Conservation (phyloP, 2,113 vertebrate genomes). For the Chitala chitala region DNA sequence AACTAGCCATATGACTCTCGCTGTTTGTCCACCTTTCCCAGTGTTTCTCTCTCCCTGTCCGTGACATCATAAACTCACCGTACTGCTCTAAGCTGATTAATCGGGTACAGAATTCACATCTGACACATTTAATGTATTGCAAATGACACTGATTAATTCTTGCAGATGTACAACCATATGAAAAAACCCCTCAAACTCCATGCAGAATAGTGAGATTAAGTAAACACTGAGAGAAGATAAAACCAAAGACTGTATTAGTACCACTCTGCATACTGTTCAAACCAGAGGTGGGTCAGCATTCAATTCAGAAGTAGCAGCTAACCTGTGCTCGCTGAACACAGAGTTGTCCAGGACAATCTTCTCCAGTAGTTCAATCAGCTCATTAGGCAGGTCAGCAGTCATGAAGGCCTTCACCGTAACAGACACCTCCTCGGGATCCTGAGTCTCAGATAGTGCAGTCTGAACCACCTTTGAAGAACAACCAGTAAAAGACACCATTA, state of each 20-base stretch:
- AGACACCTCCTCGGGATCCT: conserved; percentile 86
- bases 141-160: no score
- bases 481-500: neutral
- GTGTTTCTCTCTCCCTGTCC: no score
- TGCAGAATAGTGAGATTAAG: no score
- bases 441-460: conserved; percentile 83
- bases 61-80: no score
- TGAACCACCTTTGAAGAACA: conserved; percentile 75
- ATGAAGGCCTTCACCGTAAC: conserved; percentile 89
- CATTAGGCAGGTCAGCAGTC: conserved; percentile 85
- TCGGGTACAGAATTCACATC: no score
- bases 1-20: no score
- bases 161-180: no score
- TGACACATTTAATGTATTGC: no score
- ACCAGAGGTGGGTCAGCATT: neutral
- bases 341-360: conserved; percentile 90
- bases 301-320: conserved; percentile 15
- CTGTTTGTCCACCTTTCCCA: no score
- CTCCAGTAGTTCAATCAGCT: conserved; percentile 84
- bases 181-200: no score
- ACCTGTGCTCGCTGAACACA: conserved; percentile 89
- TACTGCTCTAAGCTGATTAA: no score
- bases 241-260: neutral
- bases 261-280: no score
- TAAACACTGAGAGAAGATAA: neutral